These are phyloP conservation scores for Spatula versicolor DNA, from an alignment of 2,797 vertebrate species.

Conservation along the genomic window DNA sequence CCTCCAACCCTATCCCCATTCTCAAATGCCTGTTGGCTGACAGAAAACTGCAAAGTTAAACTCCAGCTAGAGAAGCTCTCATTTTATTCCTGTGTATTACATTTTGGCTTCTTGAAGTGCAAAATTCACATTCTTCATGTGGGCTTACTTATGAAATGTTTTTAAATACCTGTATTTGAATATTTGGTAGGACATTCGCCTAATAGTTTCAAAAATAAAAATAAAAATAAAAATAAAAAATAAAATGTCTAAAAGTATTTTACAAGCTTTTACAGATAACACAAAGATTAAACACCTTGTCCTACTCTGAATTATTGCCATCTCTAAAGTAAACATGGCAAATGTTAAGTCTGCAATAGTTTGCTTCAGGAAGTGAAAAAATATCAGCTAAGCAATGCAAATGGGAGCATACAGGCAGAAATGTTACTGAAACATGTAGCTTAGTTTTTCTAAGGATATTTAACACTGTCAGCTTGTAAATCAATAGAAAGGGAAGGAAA, in stretches of 20 bases:
- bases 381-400: not conserved
- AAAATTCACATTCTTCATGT: not conserved
- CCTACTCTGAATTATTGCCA: slow-evolving; percentile 1
- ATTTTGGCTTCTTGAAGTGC: not conserved
- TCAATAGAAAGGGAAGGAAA: not conserved
- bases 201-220: not conserved
- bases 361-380: slow-evolving; percentile 21
- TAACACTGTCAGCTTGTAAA: not conserved
- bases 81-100: not conserved
- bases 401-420: not conserved
- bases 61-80: not conserved
- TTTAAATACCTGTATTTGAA: not conserved
- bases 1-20: no score
- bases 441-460: not conserved
- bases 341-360: not conserved
- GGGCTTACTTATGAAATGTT: not conserved
- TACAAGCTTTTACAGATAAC: slow-evolving; percentile 5
- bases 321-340: not conserved
- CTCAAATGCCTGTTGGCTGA: not conserved
- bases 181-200: not conserved
- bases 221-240: no score
- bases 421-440: not conserved
- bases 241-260: not conserved
- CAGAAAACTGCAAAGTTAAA: not conserved
- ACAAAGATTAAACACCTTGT: not conserved